Conservation (phyloP, 1,140 invertebrate species). For the Acromyrmex charruanus region DNA sequence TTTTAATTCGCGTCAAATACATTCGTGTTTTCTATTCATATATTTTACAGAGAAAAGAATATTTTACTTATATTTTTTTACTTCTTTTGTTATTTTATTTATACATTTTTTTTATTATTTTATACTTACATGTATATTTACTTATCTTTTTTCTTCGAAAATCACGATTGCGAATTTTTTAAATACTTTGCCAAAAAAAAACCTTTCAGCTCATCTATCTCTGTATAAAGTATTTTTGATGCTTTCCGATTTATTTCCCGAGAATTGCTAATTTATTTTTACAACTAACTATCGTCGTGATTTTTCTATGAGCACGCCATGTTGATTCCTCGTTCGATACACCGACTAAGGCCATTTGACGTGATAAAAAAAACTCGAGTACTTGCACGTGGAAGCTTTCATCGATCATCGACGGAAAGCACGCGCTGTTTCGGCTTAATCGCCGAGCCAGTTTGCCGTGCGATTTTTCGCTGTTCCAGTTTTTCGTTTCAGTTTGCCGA, state of each 20-base stretch:
- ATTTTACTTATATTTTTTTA: too few relatives aligned
- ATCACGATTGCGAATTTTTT: background rate
- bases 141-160: background rate
- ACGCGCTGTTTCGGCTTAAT: background rate
- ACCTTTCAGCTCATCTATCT: background rate
- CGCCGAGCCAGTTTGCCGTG: background rate
- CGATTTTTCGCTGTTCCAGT: background rate
- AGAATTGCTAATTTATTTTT: background rate
- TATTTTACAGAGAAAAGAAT: background rate
- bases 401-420: slow-evolving; percentile 16
- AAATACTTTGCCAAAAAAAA: background rate
- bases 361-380: slow-evolving; percentile 24
- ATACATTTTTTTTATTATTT: too few relatives aligned
- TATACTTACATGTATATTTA: background rate
- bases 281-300: background rate
- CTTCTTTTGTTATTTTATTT: too few relatives aligned
- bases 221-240: background rate
- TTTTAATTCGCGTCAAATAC: background rate
- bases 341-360: background rate
- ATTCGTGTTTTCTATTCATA: background rate
- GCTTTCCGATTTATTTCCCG: background rate
- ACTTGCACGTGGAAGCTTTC: background rate
- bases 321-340: background rate
- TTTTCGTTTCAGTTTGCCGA: slow-evolving; percentile 20
- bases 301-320: background rate